Base-by-base conservation (phyloP, 2,888 invertebrate genomes). In the Labia minor region DNA sequence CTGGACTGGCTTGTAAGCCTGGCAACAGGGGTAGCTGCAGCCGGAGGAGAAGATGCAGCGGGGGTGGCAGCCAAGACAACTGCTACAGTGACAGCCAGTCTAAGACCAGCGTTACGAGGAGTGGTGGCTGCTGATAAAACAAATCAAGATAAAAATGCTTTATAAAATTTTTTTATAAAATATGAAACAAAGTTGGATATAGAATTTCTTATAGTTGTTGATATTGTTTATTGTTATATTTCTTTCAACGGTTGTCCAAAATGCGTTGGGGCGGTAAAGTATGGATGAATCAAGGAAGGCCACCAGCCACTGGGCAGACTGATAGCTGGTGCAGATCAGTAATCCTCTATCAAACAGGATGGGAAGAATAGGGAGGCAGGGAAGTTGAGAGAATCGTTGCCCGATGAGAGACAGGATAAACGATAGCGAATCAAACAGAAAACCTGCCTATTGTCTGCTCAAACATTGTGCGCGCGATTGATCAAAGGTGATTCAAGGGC, bases 1-100 rank as follows among this genome's bases (percentile, higher is more conserved):
- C 87, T 84, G 69, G 84, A 79, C 76, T 82, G 83, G 76, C 78
- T 76, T 18, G 61, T 74, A 74, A 63, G 76, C 72, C 61, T 75
- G 72, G 61, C 75, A 65, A 49, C 33, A 49, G 63, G 61, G 63
- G 64, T 26, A 66, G 73, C 61, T 76, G 74, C 37, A 74, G 73
- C 26, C 65, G 64, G 72, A 73, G 16, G 75, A 76, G 69, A 74
- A 73, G 62, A 75, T 76, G 71, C 74, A 77, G 70, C 75, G 64
- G 66, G 21, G 16, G 1, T n/a, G 14, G 49, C 21, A 16, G 21
- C 49, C 63, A 11, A 16, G 21, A 61, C 16, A 18, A 21, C 65
- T 19, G 49, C 62, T n/a, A 16, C 64, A 61, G 18, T 64, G 61
- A 26, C 62, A 62, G 16, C 49, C 63, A 62, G 67, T 20, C 61